These are phyloP conservation scores for Trachemys scripta DNA, from an alignment of 2,113 vertebrate genomes.

Conservation along the genomic window DNA sequence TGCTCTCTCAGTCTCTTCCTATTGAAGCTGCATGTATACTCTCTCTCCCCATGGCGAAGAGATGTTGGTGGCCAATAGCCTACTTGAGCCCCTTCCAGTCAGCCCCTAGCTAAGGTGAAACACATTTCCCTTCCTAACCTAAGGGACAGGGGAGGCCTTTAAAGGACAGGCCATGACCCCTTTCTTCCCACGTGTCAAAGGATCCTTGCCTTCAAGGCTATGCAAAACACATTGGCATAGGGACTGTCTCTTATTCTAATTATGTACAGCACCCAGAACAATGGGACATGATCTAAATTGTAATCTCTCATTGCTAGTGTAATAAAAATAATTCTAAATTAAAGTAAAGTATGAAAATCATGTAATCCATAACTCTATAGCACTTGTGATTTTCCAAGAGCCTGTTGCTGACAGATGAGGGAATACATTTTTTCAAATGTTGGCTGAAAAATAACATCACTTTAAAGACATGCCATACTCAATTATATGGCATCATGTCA, in stretches of 20 bases:
- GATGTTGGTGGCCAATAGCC: background rate
- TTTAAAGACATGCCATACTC: background rate
- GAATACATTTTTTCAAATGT: background rate
- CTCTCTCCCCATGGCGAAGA: background rate
- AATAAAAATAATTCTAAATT: background rate
- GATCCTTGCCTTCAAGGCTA: background rate
- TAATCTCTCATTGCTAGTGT: background rate
- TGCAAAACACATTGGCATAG: background rate
- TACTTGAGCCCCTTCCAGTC: background rate
- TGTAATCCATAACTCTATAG: background rate
- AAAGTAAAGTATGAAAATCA: background rate
- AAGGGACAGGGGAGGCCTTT: background rate
- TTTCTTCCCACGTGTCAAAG: background rate
- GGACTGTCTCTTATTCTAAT: too few species aligned
- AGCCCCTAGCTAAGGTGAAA: background rate
- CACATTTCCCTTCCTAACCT: background rate
- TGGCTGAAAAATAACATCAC: background rate
- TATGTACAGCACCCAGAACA: background rate
- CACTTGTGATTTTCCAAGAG: background rate
- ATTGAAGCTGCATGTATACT: background rate
- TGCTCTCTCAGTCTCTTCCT: background rate
- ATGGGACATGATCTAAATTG: background rate
- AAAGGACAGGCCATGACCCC: background rate
- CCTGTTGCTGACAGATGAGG: background rate
- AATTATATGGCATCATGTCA: background rate